Evolutionary conservation across 2,888 invertebrate genomes (phyloP), one percentile per base, ranked within the genome.

Genomic region (Phaonia tiefii): DNA sequence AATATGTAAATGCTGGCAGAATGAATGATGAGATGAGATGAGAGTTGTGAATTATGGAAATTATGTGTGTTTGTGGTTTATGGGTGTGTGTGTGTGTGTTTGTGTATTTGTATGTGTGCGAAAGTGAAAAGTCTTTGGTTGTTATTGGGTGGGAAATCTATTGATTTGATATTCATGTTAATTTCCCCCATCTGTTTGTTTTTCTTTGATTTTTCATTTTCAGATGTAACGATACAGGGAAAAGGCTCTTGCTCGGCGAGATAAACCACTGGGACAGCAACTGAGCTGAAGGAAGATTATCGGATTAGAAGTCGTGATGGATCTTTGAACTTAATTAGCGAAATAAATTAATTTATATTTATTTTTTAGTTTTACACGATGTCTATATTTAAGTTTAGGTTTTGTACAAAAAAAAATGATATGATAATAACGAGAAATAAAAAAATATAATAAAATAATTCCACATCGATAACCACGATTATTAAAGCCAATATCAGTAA

Each of bases 161-260:
- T 63, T 67, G 42, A 72, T 58, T 37, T 25, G 8, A 31, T 31
- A 31, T 51, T 22, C 15, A 13, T 22, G 2, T 74, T 69, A 31
- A 5, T 31, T 31, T 31, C 31, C 31, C 3, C n/a, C n/a, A n/a
- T n/a, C n/a, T n/a, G n/a, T n/a, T n/a, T n/a, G 8, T 31, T 31
- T 31, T 31, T 31, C 8, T 5, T 31, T 31, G 31, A 5, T 8
- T 31, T 31, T 31, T 3, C 8, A 3, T 72, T 86, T 87, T 4
- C 85, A 89, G 89, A 89, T 84, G 88, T 89, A 75, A 86, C 89
- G 8, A 89, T 89, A 78, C 88, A 90, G 79, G 89, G 89, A 71
- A 89, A 89, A 80, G 89, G 89, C 17, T 87, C 88, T 8, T 89
- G 89, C 67, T 86, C 92, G 75, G 90, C 82, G 15, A 79, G 84